phyloP scores from a whole-genome alignment of 2,888 invertebrate species.

The Melinaea marsaeus region DNA sequence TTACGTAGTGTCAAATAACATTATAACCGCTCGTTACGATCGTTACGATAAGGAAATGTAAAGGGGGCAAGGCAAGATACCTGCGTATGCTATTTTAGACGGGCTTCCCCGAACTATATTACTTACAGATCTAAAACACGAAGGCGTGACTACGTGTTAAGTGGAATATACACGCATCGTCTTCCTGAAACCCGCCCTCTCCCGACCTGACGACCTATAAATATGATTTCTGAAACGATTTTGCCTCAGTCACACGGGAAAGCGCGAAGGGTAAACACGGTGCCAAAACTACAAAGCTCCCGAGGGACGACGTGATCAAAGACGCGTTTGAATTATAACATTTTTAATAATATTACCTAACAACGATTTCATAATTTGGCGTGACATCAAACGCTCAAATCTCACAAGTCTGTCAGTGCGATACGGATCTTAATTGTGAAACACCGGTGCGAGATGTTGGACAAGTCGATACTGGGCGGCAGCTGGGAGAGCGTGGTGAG shows the following conservation, averaged over 20 bases:
- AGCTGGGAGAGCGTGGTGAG: constrained; percentile 76
- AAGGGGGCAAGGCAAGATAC: constrained; percentile 1
- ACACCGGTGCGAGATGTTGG: constrained; percentile 61
- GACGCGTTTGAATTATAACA: constrained; percentile 40
- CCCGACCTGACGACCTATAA: constrained; percentile 62
- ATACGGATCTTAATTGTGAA: constrained; percentile 39
- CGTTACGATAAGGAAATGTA: too few species aligned
- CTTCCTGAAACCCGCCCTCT: constrained; percentile 69
- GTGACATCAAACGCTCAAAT: constrained; percentile 35
- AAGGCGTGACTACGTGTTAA: constrained; percentile 62
- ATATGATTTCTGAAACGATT: constrained; percentile 62
- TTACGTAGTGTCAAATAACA: constrained; percentile 2
- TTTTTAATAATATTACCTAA: constrained; percentile 35
- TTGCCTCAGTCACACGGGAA: constrained; percentile 70
- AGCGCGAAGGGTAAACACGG: constrained; percentile 57
- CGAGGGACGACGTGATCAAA: constrained; percentile 61
- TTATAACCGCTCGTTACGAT: too few species aligned
- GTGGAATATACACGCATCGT: constrained; percentile 57
- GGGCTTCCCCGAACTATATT: constrained; percentile 71
- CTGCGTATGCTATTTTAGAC: constrained; percentile 42
- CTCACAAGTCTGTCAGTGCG: constrained; percentile 17
- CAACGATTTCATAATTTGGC: constrained; percentile 42
- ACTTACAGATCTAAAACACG: constrained; percentile 52
- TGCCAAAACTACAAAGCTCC: constrained; percentile 58
- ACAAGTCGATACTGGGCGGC: constrained; percentile 66